These are phyloP conservation scores for Acromyrmex heyeri DNA, from an alignment of 1,140 invertebrate species.

Conservation along the genomic window DNA sequence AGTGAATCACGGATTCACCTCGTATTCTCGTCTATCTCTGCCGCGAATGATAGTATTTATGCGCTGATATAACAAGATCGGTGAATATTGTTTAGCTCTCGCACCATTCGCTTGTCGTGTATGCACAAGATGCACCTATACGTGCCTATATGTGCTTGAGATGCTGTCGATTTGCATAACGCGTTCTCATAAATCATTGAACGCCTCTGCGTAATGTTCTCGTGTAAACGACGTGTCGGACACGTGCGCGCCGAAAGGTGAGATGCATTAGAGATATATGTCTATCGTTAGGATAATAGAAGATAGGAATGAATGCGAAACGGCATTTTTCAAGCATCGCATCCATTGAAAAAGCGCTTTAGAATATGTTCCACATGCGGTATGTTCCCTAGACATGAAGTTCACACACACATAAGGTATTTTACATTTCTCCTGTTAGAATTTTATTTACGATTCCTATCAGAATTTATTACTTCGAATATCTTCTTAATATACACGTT, in stretches of 20 bases:
- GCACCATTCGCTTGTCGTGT: neutral
- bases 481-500: neutral
- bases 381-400: neutral
- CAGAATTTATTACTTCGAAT: neutral
- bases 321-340: neutral
- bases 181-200: slow-evolving; percentile 66
- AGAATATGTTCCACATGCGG: neutral
- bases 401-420: neutral
- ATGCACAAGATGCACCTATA: neutral
- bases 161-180: slow-evolving; percentile 66
- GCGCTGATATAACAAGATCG: slow-evolving; percentile 26
- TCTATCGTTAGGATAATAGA: slow-evolving; percentile 43
- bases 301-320: neutral
- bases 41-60: slow-evolving; percentile 49
- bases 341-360: neutral
- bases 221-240: slow-evolving; percentile 61
- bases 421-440: neutral
- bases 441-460: neutral
- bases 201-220: slow-evolving; percentile 16
- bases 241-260: slow-evolving; percentile 33
- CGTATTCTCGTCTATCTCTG: slow-evolving; percentile 4
- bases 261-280: slow-evolving; percentile 27
- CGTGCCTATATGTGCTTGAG: neutral
- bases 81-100: slow-evolving; percentile 53
- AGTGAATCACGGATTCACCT: slow-evolving; percentile 44